These are phyloP conservation scores for Xenotilapia caudafasciata DNA, from an alignment of 2,113 vertebrate genomes.

Conservation along the genomic window DNA sequence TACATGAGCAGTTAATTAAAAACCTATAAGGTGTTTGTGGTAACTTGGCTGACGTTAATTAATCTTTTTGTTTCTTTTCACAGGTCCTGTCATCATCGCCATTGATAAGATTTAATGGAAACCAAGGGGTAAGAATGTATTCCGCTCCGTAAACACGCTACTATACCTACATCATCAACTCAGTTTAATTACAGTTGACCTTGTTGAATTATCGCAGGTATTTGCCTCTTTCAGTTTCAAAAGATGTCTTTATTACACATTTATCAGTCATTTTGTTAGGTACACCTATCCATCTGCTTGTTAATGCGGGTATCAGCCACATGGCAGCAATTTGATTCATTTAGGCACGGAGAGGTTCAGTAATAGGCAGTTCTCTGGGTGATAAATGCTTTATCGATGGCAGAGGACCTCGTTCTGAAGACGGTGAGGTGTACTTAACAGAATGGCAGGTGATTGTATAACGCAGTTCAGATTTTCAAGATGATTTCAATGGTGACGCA, in stretches of 20 bases:
- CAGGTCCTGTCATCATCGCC: conserved; percentile 82
- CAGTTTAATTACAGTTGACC: background rate
- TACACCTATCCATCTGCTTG: background rate
- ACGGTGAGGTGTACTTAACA: background rate
- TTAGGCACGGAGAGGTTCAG: background rate
- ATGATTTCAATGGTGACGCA: background rate
- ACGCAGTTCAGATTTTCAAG: background rate
- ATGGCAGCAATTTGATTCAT: background rate
- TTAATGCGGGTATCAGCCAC: background rate
- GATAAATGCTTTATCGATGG: background rate
- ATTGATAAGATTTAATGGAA: conserved; percentile 91
- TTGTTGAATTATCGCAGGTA: background rate
- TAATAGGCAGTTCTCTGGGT: background rate
- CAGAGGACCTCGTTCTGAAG: background rate
- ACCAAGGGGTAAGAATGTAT: conserved; percentile 86
- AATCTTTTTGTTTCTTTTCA: background rate
- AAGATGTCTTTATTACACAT: background rate
- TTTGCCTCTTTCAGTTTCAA: background rate
- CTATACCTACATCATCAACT: background rate
- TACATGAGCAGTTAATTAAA: background rate
- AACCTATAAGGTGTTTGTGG: background rate
- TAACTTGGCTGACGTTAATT: background rate
- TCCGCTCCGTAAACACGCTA: background rate
- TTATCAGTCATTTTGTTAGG: background rate
- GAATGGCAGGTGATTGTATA: background rate